Conservation (phyloP, 2,797 vertebrate genomes). For the Melanotaenia maccullochi region DNA sequence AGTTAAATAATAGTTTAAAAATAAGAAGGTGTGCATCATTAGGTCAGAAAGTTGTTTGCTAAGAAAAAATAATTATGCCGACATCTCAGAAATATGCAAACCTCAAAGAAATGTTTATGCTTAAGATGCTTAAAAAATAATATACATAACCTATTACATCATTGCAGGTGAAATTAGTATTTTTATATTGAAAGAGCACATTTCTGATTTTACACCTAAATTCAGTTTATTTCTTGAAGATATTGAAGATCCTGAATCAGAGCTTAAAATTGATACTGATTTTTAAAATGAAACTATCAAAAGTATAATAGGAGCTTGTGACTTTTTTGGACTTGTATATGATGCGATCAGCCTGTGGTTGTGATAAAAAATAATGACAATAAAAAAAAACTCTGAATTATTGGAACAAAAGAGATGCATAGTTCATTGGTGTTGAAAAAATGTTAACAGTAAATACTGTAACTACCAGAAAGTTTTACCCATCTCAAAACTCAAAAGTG, state of each 20-base stretch:
- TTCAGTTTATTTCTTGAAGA: not conserved
- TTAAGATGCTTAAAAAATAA: not conserved
- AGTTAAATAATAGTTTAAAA: not conserved
- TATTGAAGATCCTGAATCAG: not conserved
- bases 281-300: too few species aligned
- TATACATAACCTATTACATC: not conserved
- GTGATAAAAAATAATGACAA: too few species aligned
- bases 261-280: too few species aligned
- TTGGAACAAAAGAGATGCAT: not conserved
- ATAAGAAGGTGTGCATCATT: not conserved
- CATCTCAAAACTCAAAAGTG: not conserved
- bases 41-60: not conserved
- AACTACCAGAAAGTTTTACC: constrained; percentile 2
- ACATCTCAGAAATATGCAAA: too few species aligned
- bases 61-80: too few species aligned
- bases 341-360: not conserved
- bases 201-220: not conserved
- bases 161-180: not conserved
- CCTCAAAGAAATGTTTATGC: not conserved
- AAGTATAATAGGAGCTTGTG: too few species aligned
- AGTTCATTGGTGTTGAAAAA: not conserved
- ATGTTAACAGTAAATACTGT: not conserved
- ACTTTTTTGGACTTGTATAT: not conserved
- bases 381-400: not conserved
- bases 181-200: not conserved